Base-by-base conservation (phyloP, 2,113 vertebrate species). In the Ondatra zibethicus region DNA sequence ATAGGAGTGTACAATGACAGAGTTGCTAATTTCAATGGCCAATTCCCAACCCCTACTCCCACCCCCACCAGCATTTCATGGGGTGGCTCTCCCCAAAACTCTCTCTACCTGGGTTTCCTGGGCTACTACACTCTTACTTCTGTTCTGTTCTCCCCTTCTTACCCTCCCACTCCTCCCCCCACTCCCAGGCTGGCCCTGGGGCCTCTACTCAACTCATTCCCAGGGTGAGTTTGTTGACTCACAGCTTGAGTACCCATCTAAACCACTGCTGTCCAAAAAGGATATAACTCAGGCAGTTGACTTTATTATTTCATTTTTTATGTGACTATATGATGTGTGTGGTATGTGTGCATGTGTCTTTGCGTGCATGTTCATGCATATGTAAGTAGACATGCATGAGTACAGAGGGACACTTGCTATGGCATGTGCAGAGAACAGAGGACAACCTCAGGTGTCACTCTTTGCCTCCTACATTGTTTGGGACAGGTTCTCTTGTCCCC, bases 151-250 rank as follows among this genome's bases (percentile, higher is more conserved):
- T 7, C 86, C 36, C 66, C n/a, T 36, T 5, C 0, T 29, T 33
- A 5, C 0, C 21, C 12, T 0, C 1, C 0, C 0, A 27, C 4
- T 63, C 58, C 5, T 81, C 1, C 10, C 13, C 4, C 45, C 72
- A 25, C n/a, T 17, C 7, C 23, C 29, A 70, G 45, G 61, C 63
- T 12, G 0, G 0, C 19, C 47, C 78, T 63, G 0, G 0, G 82
- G 42, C 11, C 47, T 70, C 50, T 19, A 2, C 52, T 66, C 23
- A 21, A 2, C 61, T 55, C 65, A 13, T 29, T 29, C 50, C 45
- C 63, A 10, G 9, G 5, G 55, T 1, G 10, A 75, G 45, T 31
- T 36, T 63, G 3, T 17, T 42, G 1, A 1, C 70, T 68, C 7
- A 0, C 2, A 31, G 31, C 58, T 50, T 50, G 14, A 25, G n/a